These are phyloP conservation scores for Contarinia nasturtii DNA, from an alignment of 1,140 invertebrate species.

Conservation along the genomic window DNA sequence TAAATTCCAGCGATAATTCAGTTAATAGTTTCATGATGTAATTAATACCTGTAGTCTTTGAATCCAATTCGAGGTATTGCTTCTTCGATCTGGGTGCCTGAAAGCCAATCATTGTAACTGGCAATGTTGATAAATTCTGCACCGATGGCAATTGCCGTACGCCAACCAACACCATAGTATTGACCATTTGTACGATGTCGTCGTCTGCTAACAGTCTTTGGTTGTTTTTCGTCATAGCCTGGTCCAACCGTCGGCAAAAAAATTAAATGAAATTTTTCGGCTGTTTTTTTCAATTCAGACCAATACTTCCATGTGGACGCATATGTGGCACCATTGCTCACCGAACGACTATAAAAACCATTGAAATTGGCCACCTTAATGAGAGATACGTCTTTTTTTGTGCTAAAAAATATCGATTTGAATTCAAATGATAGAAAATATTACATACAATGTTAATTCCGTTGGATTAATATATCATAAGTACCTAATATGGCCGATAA, in stretches of 20 bases:
- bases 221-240: slow-evolving; percentile 35
- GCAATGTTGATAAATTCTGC: slow-evolving; percentile 32
- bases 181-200: slow-evolving; percentile 34
- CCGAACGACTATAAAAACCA: slow-evolving; percentile 41
- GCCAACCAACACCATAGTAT: slow-evolving; percentile 35
- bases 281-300: slow-evolving; percentile 33
- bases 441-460: neutral
- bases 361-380: slow-evolving; percentile 32
- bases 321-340: slow-evolving; percentile 35
- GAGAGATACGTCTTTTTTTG: slow-evolving; percentile 20
- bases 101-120: slow-evolving; percentile 40
- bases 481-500: slow-evolving; percentile 29
- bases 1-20: no score
- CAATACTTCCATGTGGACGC: slow-evolving; percentile 44
- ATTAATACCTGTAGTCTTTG: slow-evolving; percentile 35
- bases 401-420: slow-evolving; percentile 9
- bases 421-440: neutral
- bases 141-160: slow-evolving; percentile 28
- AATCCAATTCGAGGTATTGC: slow-evolving; percentile 29
- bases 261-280: slow-evolving; percentile 30
- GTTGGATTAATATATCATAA: neutral
- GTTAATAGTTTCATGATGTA: no score
- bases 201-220: slow-evolving; percentile 31
- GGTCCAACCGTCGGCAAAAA: slow-evolving; percentile 39
- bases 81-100: slow-evolving; percentile 40